These are phyloP conservation scores for Dendrolimus kikuchii DNA, from an alignment of 1,140 invertebrate genomes.

Conservation along the genomic window DNA sequence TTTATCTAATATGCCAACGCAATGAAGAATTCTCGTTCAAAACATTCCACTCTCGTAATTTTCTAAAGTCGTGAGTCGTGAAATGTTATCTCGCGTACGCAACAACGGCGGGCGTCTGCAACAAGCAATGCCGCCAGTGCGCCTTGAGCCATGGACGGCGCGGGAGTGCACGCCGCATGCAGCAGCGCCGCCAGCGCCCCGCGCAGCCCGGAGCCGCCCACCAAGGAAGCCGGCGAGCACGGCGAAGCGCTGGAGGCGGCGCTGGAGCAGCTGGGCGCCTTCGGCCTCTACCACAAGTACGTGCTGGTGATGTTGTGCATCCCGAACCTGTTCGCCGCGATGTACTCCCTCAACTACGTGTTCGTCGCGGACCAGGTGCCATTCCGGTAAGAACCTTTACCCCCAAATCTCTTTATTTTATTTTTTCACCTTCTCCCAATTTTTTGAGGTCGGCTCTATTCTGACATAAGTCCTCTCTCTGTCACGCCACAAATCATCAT, in stretches of 20 bases:
- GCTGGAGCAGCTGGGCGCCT: conserved; percentile 43
- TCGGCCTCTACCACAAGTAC: conserved; percentile 72
- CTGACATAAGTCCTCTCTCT: too few species aligned
- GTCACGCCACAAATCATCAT: too few species aligned
- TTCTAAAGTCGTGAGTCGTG: not conserved
- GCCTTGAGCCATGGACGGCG: not conserved
- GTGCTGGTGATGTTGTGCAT: conserved; percentile 66
- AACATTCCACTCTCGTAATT: too few species aligned
- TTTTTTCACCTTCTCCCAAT: too few species aligned
- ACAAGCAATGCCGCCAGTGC: conserved; percentile 1
- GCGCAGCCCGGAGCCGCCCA: conserved; percentile 8
- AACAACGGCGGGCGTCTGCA: not conserved
- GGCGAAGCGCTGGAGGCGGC: conserved; percentile 37
- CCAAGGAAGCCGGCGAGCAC: conserved; percentile 2
- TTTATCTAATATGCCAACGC: too few species aligned
- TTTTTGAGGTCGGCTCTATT: too few species aligned
- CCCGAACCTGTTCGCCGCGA: conserved; percentile 68
- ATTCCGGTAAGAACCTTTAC: conserved; percentile 70
- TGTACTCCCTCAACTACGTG: conserved; percentile 70
- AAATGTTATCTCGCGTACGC: conserved; percentile 2
- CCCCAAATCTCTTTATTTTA: too few species aligned
- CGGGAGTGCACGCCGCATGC: conserved; percentile 12
- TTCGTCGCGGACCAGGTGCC: conserved; percentile 72
- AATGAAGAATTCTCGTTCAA: too few species aligned
- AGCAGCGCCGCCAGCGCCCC: conserved; percentile 7